A percentile compares a stretch with the other conserved stretches of the same genome.
Conservation (phyloP, 1,140 invertebrate species). For the Drosophila orena region DNA sequence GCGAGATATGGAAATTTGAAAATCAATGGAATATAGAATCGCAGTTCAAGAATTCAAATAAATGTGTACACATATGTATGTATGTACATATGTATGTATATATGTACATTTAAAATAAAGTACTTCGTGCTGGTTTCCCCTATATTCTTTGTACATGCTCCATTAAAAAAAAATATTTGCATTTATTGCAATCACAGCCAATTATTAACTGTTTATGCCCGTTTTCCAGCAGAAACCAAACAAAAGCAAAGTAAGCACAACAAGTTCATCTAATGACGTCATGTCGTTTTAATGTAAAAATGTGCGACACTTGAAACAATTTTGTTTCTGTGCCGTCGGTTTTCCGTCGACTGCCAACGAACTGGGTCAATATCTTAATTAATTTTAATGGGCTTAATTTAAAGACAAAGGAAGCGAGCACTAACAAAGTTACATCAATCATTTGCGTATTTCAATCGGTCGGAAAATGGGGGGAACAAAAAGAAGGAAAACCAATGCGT, state of each 20-base stretch:
- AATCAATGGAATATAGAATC: background rate
- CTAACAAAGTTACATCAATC: conserved; percentile 47
- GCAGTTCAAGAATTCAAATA: too few relatives aligned
- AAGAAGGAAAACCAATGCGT: conserved; percentile 1
- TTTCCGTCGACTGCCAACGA: conserved; percentile 23
- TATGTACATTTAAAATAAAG: background rate
- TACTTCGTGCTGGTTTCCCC: background rate
- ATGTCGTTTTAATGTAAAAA: conserved; percentile 33
- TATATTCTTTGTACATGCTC: conserved; percentile 12
- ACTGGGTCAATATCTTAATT: conserved; percentile 62
- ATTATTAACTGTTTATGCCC: conserved; percentile 26
- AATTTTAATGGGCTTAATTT: conserved; percentile 64
- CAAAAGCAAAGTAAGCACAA: too few relatives aligned
- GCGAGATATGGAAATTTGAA: background rate
- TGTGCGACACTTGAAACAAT: conserved; percentile 36
- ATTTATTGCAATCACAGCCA: conserved; percentile 19
- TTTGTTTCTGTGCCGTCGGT: conserved; percentile 16
- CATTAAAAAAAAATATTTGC: conserved; percentile 18
- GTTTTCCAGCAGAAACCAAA: conserved; percentile 7
- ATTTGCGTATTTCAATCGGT: conserved; percentile 30
- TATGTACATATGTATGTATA: too few relatives aligned
- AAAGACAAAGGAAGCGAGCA: conserved; percentile 44
- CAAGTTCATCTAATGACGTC: conserved; percentile 33
- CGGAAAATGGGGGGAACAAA: background rate
- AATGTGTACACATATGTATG: too few relatives aligned